Base-by-base conservation (phyloP, 2,888 invertebrate genomes). In the Drosophila bunnanda region DNA sequence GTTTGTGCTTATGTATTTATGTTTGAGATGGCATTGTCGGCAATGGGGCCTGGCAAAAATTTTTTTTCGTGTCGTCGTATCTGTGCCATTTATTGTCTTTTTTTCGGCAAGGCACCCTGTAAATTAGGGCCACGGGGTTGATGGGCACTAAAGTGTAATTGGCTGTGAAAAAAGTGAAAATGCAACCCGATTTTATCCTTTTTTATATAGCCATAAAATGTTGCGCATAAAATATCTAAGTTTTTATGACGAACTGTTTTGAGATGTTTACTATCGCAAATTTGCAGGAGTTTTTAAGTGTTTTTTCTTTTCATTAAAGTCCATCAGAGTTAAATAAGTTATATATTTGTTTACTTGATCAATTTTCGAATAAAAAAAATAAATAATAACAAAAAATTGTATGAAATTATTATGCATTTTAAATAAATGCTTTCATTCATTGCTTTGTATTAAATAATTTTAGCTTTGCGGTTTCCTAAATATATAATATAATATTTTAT, bases 11-110 rank as follows among this genome's bases (percentile, higher is more conserved):
- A 36, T 72, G 46, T 76, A 65, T 58, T 74, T 53, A 73, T 64
- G 74, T 72, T 71, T 78, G 74, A 55, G 60, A 39, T 75, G 84
- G 65, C 82, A 79, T 81, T 79, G 81, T 76, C 69, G 68, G 61
- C 32, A 52, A 20, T 20, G 34, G 15, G 50, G 72, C 66, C 78
- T 78, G 71, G 74, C 83, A 73, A 75, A 78, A 76, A 76, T 72
- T 74, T 68, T 71, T 54, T 61, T 46, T 25, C 43, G 25, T 46
- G 5, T 28, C 25, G 44, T 61, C 48, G 28, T 78, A 50, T 70
- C 68, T 71, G 70, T 80, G 77, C 56, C 55, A 77, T 75, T 80
- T 75, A 68, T 77, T 76, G 59, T 68, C 54, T 62, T 74, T 82
- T 59, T 48, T 68, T 44, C 57, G 57, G 60, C 43, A 38, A 36